Evolutionary conservation across 2,888 invertebrate genomes (phyloP), one percentile per base, ranked within the genome.

Genomic region (Brenthis daphne): DNA sequence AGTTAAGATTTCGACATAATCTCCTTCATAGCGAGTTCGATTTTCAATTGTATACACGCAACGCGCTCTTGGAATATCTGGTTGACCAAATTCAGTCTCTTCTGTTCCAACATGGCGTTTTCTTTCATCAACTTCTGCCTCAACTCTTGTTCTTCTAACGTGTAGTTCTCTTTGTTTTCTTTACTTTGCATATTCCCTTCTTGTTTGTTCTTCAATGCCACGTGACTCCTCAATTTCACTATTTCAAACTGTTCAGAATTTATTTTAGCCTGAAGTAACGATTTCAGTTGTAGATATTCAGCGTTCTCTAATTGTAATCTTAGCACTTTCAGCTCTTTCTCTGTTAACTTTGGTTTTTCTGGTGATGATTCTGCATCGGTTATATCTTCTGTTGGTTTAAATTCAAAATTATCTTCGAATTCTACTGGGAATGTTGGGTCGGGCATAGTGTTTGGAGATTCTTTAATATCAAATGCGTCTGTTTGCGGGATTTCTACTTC

Each of bases 221-320:
- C 88, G 71, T 94, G 88, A 77, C 94, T 94, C 70, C 94, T 93
- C 16, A 96, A 86, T 73, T 94, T 94, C 33, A 95, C 94, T 14
- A 96, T 95, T 89, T 97, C 96, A 54, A 94, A 94, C 76, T 94
- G 95, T 85, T 97, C 97, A 0, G 94, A 94, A 79, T 95, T 94
- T 65, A 97, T 96, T 80, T 95, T 94, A 1, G 94, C 94, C 80
- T 95, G 94, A 13, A 97, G 85, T 58, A 95, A 91, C 1, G 95
- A 94, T 74, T 96, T 96, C 77, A 97, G 91, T 73, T 94, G 94
- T 43, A 96, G 83, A 71, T 95, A 91, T 75, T 95, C 94, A 2
- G 94, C 94, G 75, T 95, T 95, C 82, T 95, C 95, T n/a, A 95
- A 85, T 81, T 95, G 95, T 6, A 95, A 80, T 65, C 95, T 85